Conservation (phyloP, 2,888 invertebrate genomes). For the Hydriomena furcata region DNA sequence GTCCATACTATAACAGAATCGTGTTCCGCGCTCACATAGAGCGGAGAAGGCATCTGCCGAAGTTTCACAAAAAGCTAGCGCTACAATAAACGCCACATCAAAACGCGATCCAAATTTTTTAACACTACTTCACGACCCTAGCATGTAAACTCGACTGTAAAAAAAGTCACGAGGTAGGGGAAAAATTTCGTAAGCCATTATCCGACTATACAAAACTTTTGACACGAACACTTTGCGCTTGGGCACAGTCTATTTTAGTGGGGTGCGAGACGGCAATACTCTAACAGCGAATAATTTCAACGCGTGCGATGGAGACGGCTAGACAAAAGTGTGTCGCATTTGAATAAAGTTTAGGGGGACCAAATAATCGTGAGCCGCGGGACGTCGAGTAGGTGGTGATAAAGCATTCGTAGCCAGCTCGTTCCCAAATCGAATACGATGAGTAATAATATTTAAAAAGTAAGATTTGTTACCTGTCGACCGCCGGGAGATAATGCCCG, state of each 20-base stretch:
- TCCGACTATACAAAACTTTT: slow-evolving; percentile 79
- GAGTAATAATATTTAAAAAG: slow-evolving; percentile 83
- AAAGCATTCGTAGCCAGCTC: slow-evolving; percentile 81
- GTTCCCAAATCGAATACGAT: slow-evolving; percentile 82
- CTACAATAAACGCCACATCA: slow-evolving; percentile 67
- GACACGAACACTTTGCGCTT: slow-evolving; percentile 83
- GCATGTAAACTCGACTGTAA: slow-evolving; percentile 76
- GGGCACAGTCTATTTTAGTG: slow-evolving; percentile 83
- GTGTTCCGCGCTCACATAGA: slow-evolving; percentile 69
- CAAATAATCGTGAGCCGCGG: slow-evolving; percentile 76
- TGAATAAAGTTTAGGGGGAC: slow-evolving; percentile 82
- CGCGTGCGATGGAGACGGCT: slow-evolving; percentile 67
- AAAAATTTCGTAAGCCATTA: slow-evolving; percentile 82
- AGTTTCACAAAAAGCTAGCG: slow-evolving; percentile 59
- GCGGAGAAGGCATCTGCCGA: slow-evolving; percentile 70
- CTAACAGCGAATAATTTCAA: slow-evolving; percentile 53
- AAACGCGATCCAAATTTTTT: slow-evolving; percentile 66
- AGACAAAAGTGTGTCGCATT: slow-evolving; percentile 76
- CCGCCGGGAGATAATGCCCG: slow-evolving; percentile 74
- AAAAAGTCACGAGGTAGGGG: slow-evolving; percentile 81
- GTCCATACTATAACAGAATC: slow-evolving; percentile 74
- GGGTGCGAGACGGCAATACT: slow-evolving; percentile 70
- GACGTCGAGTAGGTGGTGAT: slow-evolving; percentile 83
- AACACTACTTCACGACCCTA: slow-evolving; percentile 79
- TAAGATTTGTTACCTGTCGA: slow-evolving; percentile 83